phyloP scores from a whole-genome alignment of 2,113 vertebrate species.

The Thryonomys swinderianus region DNA sequence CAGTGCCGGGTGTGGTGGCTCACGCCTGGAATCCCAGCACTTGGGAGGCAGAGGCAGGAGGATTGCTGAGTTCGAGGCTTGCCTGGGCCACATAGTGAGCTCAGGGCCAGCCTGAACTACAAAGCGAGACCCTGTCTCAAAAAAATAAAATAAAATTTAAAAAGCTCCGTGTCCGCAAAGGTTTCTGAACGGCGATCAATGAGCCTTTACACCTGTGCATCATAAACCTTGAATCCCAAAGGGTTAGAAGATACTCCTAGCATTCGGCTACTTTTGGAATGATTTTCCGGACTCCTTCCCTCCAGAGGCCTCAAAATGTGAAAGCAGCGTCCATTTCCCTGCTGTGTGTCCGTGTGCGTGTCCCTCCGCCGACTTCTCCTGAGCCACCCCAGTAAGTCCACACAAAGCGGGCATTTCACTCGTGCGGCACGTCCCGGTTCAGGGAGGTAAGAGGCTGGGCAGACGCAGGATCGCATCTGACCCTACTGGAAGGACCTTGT shows the following conservation, averaged over 20 bases:
- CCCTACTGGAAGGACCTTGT: not conserved
- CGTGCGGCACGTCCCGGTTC: not conserved
- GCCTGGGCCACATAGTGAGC: no score
- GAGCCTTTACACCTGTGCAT: not conserved
- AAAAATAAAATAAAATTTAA: no score
- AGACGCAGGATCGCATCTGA: not conserved
- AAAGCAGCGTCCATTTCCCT: not conserved
- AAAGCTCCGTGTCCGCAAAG: not conserved
- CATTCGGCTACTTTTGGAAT: not conserved
- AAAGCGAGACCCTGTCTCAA: no score
- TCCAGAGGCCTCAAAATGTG: not conserved
- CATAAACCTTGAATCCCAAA: not conserved
- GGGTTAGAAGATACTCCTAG: no score
- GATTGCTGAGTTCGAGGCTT: no score
- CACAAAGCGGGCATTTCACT: not conserved
- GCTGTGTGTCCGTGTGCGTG: not conserved
- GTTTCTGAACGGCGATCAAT: not conserved
- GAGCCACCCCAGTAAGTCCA: no score
- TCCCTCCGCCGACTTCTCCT: not conserved
- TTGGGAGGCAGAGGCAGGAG: no score
- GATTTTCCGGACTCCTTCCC: not conserved
- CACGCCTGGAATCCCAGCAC: no score
- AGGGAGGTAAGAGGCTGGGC: not conserved
- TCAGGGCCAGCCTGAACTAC: no score
- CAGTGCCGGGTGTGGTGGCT: no score